Evolutionary conservation across 2,113 vertebrate species (phyloP), one percentile per base, ranked within the genome.

Genomic region (Casuarius casuarius): DNA sequence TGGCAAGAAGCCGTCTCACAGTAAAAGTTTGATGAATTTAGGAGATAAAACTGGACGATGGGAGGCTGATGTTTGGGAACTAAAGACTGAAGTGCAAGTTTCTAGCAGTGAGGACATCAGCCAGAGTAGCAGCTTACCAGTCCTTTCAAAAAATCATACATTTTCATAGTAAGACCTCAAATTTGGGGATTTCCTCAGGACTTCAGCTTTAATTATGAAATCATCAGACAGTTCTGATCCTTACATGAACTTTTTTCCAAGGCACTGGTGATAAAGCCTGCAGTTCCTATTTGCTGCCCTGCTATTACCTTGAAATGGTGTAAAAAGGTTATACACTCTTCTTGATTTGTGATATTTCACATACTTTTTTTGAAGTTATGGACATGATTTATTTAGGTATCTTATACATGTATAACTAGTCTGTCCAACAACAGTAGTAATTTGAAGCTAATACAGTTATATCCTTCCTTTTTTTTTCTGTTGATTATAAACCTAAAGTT

Each of bases 401-500:
- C 51, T 28, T n/a, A 44, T 74, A 65, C 25, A 48, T 9, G 19
- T 44, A 15, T 76, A 78, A 44, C 35, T 93, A 8, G 4, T 62
- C 26, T 86, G 20, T 78, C 83, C 33, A 90, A 80, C 19, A 87
- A 12, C 42, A 72, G 18, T 54, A 84, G 29, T 78, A 67, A 89
- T 94, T 94, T 81, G 67, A 86, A 93, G 14, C 73, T 52, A 77
- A 80, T 67, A 35, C 6, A 81, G 22, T 68, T 75, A 31, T 25
- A n/a, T 40, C 12, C 48, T 87, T 88, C 90, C 9, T 62, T 80
- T 79, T 88, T 83, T 78, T 73, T 16, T 38, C 38, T 73, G 42
- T 89, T 84, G 51, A 78, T 93, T 86, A n/a, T 9, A 81, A 86
- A 75, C 20, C 38, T 86, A 52, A 92, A 85, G 25, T 95, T 93